Evolutionary conservation across 2,113 vertebrate genomes (phyloP).

Genomic region (Lepisosteus oculatus): DNA sequence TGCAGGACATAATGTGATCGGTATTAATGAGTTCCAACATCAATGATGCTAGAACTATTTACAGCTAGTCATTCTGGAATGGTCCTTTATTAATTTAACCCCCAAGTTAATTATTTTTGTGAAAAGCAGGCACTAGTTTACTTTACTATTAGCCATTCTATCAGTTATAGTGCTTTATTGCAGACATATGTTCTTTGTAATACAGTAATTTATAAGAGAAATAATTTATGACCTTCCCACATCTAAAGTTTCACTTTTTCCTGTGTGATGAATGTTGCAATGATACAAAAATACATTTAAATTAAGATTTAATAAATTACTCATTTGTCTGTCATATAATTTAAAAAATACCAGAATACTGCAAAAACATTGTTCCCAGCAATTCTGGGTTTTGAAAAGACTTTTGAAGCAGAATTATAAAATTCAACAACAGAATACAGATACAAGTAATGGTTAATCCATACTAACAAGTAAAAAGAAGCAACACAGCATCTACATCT

Average conservation of each 20-base stretch:
- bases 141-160: neutral
- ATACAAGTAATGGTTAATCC: too few relatives aligned
- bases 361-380: too few relatives aligned
- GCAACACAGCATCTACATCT: too few relatives aligned
- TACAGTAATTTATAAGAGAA: neutral
- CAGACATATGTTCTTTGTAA: neutral
- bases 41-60: constrained; percentile 4
- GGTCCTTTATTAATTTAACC: constrained; percentile 5
- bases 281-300: too few relatives aligned
- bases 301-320: too few relatives aligned
- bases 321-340: too few relatives aligned
- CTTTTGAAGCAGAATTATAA: too few relatives aligned
- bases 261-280: neutral
- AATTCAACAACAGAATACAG: too few relatives aligned
- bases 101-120: neutral
- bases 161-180: neutral
- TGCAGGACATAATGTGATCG: constrained; percentile 12
- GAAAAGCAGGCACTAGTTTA: neutral
- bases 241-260: neutral
- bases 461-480: too few relatives aligned
- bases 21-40: constrained; percentile 7
- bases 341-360: too few relatives aligned
- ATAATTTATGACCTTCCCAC: neutral
- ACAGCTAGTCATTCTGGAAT: constrained; percentile 1
- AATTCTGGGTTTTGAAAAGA: too few relatives aligned